A percentile compares a stretch with the other conserved stretches of the same genome.
Evolutionary conservation across 2,113 vertebrate genomes (phyloP).

Genomic region (Galeopterus variegatus): DNA sequence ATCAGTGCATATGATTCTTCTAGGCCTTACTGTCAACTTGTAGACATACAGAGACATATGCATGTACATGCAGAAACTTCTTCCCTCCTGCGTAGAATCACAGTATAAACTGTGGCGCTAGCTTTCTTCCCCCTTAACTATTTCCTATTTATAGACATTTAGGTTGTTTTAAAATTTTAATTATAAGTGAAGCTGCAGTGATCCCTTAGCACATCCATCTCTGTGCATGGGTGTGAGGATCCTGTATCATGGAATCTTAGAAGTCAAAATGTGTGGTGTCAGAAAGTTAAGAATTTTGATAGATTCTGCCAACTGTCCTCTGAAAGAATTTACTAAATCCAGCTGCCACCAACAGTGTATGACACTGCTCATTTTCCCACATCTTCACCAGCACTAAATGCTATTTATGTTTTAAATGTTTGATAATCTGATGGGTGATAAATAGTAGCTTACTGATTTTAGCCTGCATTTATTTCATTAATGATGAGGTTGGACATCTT

Average conservation of each 20-base stretch:
- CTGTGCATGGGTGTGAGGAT: not conserved
- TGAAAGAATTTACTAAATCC: not conserved
- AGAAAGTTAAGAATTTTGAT: not conserved
- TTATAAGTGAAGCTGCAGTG: not conserved
- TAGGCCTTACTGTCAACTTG: too few relatives aligned
- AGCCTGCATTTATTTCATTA: not conserved
- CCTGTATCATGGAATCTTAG: not conserved
- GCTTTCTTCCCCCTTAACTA: not conserved
- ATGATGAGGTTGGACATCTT: not conserved
- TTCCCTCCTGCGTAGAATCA: not conserved
- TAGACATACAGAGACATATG: rapidly evolving
- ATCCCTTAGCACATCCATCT: not conserved
- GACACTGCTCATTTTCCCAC: not conserved
- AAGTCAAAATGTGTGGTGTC: not conserved
- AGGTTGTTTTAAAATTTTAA: not conserved
- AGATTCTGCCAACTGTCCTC: not conserved
- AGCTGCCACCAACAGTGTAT: not conserved
- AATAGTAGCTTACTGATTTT: not conserved
- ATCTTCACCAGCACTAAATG: not conserved
- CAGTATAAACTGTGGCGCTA: rapidly evolving
- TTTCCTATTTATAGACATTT: not conserved
- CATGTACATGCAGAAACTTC: rapidly evolving
- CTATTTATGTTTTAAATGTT: not conserved
- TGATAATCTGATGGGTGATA: not conserved
- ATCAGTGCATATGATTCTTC: not conserved